Base-by-base conservation (phyloP, 2,888 invertebrate genomes). In the Arrhopalites spinosus region DNA sequence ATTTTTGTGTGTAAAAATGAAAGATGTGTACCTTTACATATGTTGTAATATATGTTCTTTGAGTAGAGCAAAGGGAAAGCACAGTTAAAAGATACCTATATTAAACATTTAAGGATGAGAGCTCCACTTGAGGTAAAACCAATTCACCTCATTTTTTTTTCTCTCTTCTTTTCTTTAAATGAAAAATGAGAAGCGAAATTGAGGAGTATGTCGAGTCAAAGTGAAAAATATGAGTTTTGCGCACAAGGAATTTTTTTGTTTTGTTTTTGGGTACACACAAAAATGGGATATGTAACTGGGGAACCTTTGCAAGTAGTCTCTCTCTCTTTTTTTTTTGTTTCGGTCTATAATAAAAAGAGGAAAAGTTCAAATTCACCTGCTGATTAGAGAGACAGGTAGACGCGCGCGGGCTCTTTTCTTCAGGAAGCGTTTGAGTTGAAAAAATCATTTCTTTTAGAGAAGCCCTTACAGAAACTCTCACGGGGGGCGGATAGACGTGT, bases 351-450 rank as follows among this genome's bases (percentile, higher is more conserved):
- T 7, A 36, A 36, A 3, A 36, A n/a, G n/a, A n/a, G n/a, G 68
- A 77, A 64, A 73, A 72, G 73, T 56, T 72, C 17, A 75, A 78
- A 78, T 78, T 78, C 78, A 78, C 78, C 78, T 78, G 78, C 78
- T 78, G 78, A 78, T 78, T 78, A 78, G 76, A 76, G 76, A 76
- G 78, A 78, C 78, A 78, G 78, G 78, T 78, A 78, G 78, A 77
- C 69, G 68, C 74, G 69, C 67, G 78, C 73, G 68, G 71, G 76
- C 56, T 73, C 63, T 63, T 75, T n/a, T 75, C 63, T 69, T 69
- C 27, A 69, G 69, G 69, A 69, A 69, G 69, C 69, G 68, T 66
- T 66, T 66, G 47, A 69, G 69, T 50, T 50, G 53, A 53, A 69
- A 69, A 50, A 53, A 69, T 50, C 69, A 69, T 53, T 69, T 53